These are phyloP conservation scores for Anser brachyrhynchus DNA, from an alignment of 2,113 vertebrate genomes.

Conservation along the genomic window DNA sequence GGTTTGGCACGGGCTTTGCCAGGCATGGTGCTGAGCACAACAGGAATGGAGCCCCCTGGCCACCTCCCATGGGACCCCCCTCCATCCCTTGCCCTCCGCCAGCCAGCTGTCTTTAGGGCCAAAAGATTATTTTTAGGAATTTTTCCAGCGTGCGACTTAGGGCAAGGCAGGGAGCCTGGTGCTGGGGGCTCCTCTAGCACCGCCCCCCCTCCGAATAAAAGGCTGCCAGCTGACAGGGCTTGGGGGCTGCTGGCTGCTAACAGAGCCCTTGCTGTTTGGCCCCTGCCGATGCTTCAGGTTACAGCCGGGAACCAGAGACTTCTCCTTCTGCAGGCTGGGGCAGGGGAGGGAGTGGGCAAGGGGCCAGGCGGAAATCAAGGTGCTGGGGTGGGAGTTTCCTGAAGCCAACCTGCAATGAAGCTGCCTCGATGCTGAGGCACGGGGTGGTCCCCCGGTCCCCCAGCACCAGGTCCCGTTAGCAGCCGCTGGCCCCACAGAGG, in stretches of 20 bases:
- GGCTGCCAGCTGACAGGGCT: background rate
- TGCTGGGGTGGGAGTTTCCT: background rate
- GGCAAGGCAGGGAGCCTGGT: background rate
- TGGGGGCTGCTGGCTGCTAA: slow-evolving; percentile 41
- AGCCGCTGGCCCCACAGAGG: background rate
- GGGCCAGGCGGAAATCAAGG: background rate
- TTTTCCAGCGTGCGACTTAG: background rate
- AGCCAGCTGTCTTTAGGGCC: background rate
- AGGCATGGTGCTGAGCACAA: background rate
- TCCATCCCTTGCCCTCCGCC: background rate
- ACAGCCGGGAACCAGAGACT: slow-evolving; percentile 10
- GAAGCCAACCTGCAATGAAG: background rate
- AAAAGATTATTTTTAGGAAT: slow-evolving; percentile 57
- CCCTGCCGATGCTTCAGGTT: slow-evolving; percentile 25
- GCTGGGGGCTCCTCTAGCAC: background rate
- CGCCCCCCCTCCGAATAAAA: background rate
- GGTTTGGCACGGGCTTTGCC: background rate
- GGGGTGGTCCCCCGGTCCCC: background rate
- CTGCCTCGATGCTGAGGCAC: background rate
- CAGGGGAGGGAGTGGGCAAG: background rate
- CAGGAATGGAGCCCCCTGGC: background rate
- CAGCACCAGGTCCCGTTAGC: background rate
- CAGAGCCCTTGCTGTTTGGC: slow-evolving; percentile 59
- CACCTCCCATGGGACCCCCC: background rate
- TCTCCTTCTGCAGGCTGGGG: background rate